phyloP scores from a whole-genome alignment of 2,113 vertebrate species.

The Pedionomus torquatus region DNA sequence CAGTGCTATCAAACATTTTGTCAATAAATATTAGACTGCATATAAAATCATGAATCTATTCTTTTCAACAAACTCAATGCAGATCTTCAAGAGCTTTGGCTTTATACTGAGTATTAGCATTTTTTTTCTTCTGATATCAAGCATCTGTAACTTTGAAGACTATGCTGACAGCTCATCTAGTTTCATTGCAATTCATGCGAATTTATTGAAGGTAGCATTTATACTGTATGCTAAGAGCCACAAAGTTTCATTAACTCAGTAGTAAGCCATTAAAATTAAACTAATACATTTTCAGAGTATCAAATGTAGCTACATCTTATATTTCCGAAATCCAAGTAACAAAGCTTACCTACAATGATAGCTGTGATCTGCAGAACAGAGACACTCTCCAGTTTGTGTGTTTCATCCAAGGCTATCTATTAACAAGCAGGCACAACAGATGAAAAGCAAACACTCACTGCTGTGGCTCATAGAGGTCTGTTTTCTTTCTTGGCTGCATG shows the following conservation, averaged over 20 bases:
- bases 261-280: neutral
- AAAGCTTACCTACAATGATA: neutral
- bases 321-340: neutral
- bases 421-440: neutral
- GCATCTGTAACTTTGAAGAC: neutral
- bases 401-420: neutral
- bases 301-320: neutral
- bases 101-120: neutral
- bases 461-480: neutral
- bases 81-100: neutral
- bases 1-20: neutral
- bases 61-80: neutral
- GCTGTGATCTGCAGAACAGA: neutral
- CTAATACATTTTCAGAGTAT: neutral
- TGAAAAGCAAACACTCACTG: conserved; percentile 10
- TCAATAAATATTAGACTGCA: neutral
- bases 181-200: neutral
- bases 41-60: neutral
- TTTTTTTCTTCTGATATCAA: neutral
- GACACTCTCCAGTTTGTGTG: neutral
- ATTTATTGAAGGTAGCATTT: neutral
- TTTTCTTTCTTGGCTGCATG: conserved; percentile 9
- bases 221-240: neutral
- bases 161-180: neutral
- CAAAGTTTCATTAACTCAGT: neutral